These are phyloP conservation scores for Spisula solida DNA, from an alignment of 2,888 invertebrate genomes.

Conservation along the genomic window DNA sequence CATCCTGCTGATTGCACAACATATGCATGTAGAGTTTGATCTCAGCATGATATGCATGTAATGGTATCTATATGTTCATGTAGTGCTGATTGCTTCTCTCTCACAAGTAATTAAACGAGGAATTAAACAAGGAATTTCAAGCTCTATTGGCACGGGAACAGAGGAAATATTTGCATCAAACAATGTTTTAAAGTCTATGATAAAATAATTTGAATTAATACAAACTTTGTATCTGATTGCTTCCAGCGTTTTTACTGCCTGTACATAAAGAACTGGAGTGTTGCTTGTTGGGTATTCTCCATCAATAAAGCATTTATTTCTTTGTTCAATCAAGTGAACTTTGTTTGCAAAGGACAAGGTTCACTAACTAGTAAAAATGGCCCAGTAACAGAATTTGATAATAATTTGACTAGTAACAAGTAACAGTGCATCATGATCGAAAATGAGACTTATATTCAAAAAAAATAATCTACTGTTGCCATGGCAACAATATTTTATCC, in stretches of 20 bases:
- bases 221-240: not conserved
- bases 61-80: constrained; percentile 1
- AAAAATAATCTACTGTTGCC: too few relatives aligned
- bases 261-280: not conserved
- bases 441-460: too few relatives aligned
- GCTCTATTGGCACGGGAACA: constrained; percentile 15
- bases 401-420: too few relatives aligned
- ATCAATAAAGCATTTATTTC: not conserved
- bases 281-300: not conserved
- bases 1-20: constrained; percentile 32
- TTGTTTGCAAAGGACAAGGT: not conserved
- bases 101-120: too few relatives aligned
- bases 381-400: too few relatives aligned
- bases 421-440: too few relatives aligned
- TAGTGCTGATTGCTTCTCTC: not conserved
- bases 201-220: constrained; percentile 22
- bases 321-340: not conserved
- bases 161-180: constrained; percentile 25
- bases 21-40: constrained; percentile 8
- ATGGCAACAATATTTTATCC: too few relatives aligned
- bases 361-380: too few relatives aligned
- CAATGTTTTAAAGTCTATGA: constrained; percentile 22
- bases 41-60: constrained; percentile 17
- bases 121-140: constrained; percentile 16
- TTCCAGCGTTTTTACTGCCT: not conserved